Percentiles rank a stretch among this genome's conserved stretches.
Conservation (phyloP, 1,140 invertebrate species). For the Thaumetopoea pityocampa region DNA sequence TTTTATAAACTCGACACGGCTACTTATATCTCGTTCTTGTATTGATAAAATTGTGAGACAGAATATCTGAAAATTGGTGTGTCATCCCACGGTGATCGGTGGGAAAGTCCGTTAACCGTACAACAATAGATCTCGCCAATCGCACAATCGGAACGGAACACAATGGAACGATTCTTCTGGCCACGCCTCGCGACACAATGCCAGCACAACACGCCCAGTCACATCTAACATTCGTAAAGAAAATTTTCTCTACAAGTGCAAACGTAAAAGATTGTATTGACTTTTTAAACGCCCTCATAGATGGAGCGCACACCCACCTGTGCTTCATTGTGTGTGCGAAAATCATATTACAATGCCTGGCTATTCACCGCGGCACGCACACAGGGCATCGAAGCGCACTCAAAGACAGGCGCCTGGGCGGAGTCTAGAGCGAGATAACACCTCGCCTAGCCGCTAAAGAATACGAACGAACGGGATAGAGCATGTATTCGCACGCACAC, state of each 20-base stretch:
- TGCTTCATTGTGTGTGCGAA: constrained; percentile 57
- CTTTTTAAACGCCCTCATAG: constrained; percentile 73
- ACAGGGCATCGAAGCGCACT: constrained; percentile 34
- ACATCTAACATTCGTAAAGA: constrained; percentile 41
- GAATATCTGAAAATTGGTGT: too few species aligned
- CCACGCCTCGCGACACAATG: constrained; percentile 62
- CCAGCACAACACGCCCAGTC: constrained; percentile 54
- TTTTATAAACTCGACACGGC: too few species aligned
- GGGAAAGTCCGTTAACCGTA: constrained; percentile 41
- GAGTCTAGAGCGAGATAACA: constrained; percentile 59
- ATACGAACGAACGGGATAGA: constrained; percentile 38
- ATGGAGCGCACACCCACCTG: constrained; percentile 62
- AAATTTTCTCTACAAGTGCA: constrained; percentile 67
- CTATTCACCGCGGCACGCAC: constrained; percentile 46
- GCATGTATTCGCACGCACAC: constrained; percentile 43
- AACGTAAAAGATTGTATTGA: constrained; percentile 69
- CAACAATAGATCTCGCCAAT: constrained; percentile 64
- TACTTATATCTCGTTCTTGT: too few species aligned
- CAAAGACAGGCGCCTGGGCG: constrained; percentile 52
- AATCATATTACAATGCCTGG: constrained; percentile 50
- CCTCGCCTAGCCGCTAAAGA: constrained; percentile 36
- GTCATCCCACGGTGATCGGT: too few species aligned
- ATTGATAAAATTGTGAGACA: too few species aligned
- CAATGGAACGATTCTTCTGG: constrained; percentile 59
- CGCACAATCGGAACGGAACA: constrained; percentile 37